Evolutionary conservation across 2,113 vertebrate genomes (phyloP), one percentile per base, ranked within the genome.

Genomic region (Suncus etruscus): DNA sequence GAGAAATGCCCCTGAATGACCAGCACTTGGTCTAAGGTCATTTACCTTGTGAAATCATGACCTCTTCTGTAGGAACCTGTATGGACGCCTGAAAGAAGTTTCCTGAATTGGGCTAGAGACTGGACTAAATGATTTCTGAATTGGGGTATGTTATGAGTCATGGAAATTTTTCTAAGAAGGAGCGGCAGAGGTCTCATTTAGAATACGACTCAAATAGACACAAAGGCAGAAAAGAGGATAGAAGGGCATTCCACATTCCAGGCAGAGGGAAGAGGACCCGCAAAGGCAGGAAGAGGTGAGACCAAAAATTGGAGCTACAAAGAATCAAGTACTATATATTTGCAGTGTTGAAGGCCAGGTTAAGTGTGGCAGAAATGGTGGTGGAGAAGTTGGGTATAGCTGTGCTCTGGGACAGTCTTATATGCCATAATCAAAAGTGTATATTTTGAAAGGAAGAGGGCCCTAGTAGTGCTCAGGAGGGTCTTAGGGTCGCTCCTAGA

Each of bases 161-260:
- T 74, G 3, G 65, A 91, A 70, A 69, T 12, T 54, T n/a, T 72
- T 80, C 74, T 27, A 65, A 11, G 18, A 74, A 20, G 47, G 74
- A 25, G n/a, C 66, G 10, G 58, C 68, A 77, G 73, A 69, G 51
- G 47, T 39, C 51, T 39, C 75, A 77, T 77, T 25, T 86, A 77
- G 69, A 92, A 86, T 22, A n/a, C 58, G 11, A 66, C 16, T 85
- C n/a, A 92, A 29, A 72, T 58, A 82, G 70, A n/a, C 73, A 70
- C 50, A 58, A 85, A 84, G 79, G 58, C 65, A 39, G 8, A 77
- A 10, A 25, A 86, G 27, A 66, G 92, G 72, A 89, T 61, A 68
- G 72, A 83, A 48, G 2, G 10, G 22, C 27, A 27, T 48, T 63
- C 25, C 58, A 63, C 47, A 8, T 18, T n/a, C 3, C 39, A 39